These are phyloP conservation scores for Styela plicata DNA, from an alignment of 23 tunicate genomes.

Conservation along the genomic window DNA sequence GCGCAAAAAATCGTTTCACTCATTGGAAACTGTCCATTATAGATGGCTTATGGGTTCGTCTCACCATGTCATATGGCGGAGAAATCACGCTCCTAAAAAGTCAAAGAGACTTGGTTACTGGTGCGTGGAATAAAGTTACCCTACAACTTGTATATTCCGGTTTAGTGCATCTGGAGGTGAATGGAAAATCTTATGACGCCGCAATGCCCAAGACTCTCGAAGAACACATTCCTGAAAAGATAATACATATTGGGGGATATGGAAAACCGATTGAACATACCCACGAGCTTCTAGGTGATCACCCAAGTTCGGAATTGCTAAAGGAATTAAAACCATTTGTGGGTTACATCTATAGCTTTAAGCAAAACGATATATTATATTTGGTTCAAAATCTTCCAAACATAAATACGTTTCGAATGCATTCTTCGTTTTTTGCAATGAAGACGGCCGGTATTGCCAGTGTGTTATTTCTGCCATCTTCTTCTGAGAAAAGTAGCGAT, in stretches of 20 bases:
- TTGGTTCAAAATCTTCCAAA: neutral
- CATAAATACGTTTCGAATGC: constrained; percentile 4
- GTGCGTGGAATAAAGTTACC: constrained; percentile 3
- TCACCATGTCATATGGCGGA: constrained; percentile 17
- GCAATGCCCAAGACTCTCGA: neutral
- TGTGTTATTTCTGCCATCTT: neutral
- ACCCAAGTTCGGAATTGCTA: neutral
- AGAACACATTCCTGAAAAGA: neutral
- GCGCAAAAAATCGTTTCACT: constrained; percentile 1
- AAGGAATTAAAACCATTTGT: constrained; percentile 5
- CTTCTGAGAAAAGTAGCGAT: neutral
- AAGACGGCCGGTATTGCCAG: neutral
- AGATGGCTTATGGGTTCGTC: neutral
- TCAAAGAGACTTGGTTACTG: neutral
- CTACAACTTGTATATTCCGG: constrained; percentile 7
- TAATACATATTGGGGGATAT: constrained; percentile 8
- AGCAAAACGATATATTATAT: neutral
- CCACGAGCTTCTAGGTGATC: neutral
- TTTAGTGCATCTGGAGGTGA: constrained; percentile 14
- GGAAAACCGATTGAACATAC: constrained; percentile 14
- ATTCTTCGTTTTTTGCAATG: neutral
- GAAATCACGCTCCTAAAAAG: constrained; percentile 7
- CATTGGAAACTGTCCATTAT: constrained; percentile 15
- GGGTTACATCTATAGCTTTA: constrained; percentile 19
- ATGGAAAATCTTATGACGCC: neutral